Conservation (phyloP, 2,113 vertebrate genomes). For the Malurus elegans region DNA sequence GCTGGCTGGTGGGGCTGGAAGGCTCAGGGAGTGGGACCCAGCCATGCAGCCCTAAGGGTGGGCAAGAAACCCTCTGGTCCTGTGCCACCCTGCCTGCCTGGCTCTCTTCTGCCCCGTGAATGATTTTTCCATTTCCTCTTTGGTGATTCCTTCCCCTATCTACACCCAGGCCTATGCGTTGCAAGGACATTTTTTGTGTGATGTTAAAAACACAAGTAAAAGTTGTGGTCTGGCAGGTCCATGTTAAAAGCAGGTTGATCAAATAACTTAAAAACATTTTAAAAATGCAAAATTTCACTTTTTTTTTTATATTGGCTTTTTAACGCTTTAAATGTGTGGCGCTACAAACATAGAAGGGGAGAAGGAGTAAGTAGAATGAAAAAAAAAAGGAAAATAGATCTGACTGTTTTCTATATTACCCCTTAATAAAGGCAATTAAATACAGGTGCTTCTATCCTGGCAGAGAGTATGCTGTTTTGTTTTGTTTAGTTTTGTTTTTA, state of each 20-base stretch:
- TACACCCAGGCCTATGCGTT: fast-evolving
- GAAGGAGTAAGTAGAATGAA: neutral
- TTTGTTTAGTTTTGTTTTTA: neutral
- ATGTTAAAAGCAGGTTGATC: neutral
- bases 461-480: neutral
- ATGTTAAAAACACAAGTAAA: neutral
- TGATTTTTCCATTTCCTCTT: neutral
- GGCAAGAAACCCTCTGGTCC: neutral
- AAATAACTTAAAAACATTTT: too few species aligned
- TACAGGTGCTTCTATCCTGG: neutral
- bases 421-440: neutral
- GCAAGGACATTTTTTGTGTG: neutral
- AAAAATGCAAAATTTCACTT: neutral
- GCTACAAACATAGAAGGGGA: neutral
- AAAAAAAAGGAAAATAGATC: neutral
- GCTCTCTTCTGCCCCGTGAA: neutral
- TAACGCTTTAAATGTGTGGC: neutral
- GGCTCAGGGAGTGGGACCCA: fast-evolving
- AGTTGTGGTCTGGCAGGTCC: neutral
- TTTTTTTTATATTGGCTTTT: neutral
- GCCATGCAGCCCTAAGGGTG: neutral
- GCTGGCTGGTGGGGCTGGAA: neutral
- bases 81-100: neutral
- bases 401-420: neutral
- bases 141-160: neutral